These are phyloP conservation scores for Caenorhabditis virilis DNA, from an alignment of 2,888 invertebrate species.

Conservation along the genomic window DNA sequence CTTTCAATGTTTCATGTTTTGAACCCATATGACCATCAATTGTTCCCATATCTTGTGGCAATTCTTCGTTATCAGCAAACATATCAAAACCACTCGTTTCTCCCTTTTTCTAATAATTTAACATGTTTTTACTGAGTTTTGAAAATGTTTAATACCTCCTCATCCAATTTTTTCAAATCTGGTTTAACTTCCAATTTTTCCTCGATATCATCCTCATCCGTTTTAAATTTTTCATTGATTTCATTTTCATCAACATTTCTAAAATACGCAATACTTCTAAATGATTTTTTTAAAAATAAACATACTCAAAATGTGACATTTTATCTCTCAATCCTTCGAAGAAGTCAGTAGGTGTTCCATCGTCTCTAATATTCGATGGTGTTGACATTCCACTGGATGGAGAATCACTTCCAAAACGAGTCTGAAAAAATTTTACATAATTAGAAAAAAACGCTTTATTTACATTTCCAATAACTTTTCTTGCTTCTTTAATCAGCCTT, in stretches of 20 bases:
- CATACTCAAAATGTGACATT: constrained; percentile 49
- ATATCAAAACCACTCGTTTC: constrained; percentile 62
- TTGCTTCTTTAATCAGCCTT: constrained; percentile 29
- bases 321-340: constrained; percentile 60
- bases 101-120: constrained; percentile 5
- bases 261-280: not conserved
- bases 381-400: constrained; percentile 42
- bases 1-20: constrained; percentile 81
- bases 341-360: constrained; percentile 55
- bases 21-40: constrained; percentile 75
- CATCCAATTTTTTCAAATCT: constrained; percentile 51
- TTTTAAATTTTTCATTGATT: constrained; percentile 28
- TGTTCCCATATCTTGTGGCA: constrained; percentile 54
- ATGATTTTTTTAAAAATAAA: constrained; percentile 1
- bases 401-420: constrained; percentile 35
- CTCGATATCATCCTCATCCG: constrained; percentile 51
- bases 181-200: constrained; percentile 55
- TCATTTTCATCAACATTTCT: constrained; percentile 25
- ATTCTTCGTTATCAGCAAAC: constrained; percentile 67
- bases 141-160: constrained; percentile 1
- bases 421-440: constrained; percentile 13
- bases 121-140: not conserved
- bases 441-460: not conserved
- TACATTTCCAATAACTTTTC: too few species aligned
- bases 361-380: constrained; percentile 20